Evolutionary conservation across 1,140 invertebrate genomes (phyloP).

Genomic region (Plutomurus gul): DNA sequence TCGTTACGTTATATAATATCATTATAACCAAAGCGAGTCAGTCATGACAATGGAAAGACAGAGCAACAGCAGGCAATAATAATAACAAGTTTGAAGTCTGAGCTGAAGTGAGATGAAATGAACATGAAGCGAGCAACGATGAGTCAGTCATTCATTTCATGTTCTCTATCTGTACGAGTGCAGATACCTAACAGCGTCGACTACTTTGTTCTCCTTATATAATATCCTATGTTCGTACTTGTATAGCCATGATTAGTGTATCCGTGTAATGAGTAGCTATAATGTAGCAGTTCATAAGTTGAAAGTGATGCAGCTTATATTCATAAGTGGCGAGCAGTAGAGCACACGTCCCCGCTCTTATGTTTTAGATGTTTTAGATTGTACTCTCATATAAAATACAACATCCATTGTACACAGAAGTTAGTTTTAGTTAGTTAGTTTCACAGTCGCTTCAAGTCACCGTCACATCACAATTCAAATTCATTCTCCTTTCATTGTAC

Average conservation of each 20-base stretch:
- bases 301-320: too few relatives aligned
- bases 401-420: neutral
- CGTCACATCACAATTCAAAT: slow-evolving; percentile 14
- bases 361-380: neutral
- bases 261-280: too few relatives aligned
- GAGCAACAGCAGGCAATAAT: slow-evolving; percentile 26
- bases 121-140: slow-evolving; percentile 16
- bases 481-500: slow-evolving; percentile 5
- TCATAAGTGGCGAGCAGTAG: too few relatives aligned
- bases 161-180: neutral
- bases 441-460: neutral
- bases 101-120: slow-evolving; percentile 18
- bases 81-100: slow-evolving; percentile 20
- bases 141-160: neutral
- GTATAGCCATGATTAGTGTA: too few relatives aligned
- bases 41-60: neutral
- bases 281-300: too few relatives aligned
- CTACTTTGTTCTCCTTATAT: too few relatives aligned
- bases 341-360: slow-evolving; percentile 21
- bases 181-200: too few relatives aligned
- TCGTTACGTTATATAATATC: neutral
- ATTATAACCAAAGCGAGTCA: neutral
- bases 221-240: too few relatives aligned
- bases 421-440: slow-evolving; percentile 27
- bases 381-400: too few relatives aligned